Percentiles rank a stretch among this genome's conserved stretches.
These are phyloP conservation scores for Rhinichthys klamathensis DNA, from an alignment of 2,113 vertebrate genomes.

Conservation along the genomic window DNA sequence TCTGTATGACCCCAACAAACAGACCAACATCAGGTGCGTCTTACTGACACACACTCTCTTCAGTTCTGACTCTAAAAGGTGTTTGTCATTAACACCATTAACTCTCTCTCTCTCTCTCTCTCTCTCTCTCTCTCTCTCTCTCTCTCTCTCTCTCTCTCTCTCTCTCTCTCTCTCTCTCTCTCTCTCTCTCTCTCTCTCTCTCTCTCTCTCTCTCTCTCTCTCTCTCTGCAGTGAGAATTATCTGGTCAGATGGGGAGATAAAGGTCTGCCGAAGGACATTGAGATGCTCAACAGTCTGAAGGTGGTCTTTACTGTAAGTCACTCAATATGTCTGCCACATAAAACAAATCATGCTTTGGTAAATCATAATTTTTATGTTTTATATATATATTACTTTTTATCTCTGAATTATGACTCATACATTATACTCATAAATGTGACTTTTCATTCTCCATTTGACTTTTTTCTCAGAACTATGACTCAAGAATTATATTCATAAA, in stretches of 20 bases:
- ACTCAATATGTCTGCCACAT: constrained; percentile 40
- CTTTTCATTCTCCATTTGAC: no score
- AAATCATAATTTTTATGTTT: background rate
- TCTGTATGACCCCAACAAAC: constrained; percentile 90
- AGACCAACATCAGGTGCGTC: constrained; percentile 87
- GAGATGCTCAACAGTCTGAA: constrained; percentile 98
- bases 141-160: constrained; percentile 41
- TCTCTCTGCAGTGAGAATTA: constrained; percentile 90
- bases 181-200: constrained; percentile 43
- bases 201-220: background rate
- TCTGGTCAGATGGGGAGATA: constrained; percentile 92
- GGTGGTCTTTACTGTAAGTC: constrained; percentile 97
- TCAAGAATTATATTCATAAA: no score
- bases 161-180: constrained; percentile 42
- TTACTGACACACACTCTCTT: background rate
- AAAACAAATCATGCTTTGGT: background rate
- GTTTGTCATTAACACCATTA: background rate
- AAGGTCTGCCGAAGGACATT: constrained; percentile 93
- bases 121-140: constrained; percentile 26
- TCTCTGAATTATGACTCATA: no score
- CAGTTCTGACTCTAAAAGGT: background rate
- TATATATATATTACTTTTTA: no score
- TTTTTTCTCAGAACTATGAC: no score
- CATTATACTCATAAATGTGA: no score
- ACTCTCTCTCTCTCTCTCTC: constrained; percentile 27